Conservation (phyloP, 2,888 invertebrate genomes). For the Ophion slaviceki region DNA sequence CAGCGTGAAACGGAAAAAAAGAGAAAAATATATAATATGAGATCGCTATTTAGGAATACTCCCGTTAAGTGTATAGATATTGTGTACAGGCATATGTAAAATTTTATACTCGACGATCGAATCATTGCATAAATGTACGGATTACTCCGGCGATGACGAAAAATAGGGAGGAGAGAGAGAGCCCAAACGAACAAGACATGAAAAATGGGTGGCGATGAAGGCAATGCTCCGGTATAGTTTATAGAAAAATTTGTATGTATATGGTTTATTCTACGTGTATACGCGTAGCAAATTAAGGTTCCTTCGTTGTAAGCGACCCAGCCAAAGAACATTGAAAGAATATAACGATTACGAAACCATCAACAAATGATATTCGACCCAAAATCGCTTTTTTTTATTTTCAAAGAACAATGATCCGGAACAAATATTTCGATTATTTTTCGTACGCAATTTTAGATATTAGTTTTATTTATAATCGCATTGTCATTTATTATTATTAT, state of each 20-base stretch:
- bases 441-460: not conserved
- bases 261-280: conserved; percentile 58
- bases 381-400: not conserved
- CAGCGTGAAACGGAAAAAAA: not conserved
- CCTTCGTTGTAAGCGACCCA: not conserved
- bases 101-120: conserved; percentile 73
- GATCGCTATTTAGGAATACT: conserved; percentile 65
- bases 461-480: not conserved
- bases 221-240: conserved; percentile 17
- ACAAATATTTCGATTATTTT: not conserved
- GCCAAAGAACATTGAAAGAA: not conserved
- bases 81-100: conserved; percentile 74
- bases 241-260: conserved; percentile 57
- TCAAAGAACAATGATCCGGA: not conserved
- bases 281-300: conserved; percentile 43
- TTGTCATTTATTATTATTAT: not conserved
- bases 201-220: no score
- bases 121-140: conserved; percentile 56
- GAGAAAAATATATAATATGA: conserved; percentile 40
- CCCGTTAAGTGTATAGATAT: conserved; percentile 74
- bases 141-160: conserved; percentile 40
- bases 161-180: conserved; percentile 13
- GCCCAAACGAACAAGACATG: no score
- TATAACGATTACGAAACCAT: not conserved
- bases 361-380: not conserved